Base-by-base conservation (phyloP, 2,113 vertebrate genomes). In the Mesocricetus auratus region DNA sequence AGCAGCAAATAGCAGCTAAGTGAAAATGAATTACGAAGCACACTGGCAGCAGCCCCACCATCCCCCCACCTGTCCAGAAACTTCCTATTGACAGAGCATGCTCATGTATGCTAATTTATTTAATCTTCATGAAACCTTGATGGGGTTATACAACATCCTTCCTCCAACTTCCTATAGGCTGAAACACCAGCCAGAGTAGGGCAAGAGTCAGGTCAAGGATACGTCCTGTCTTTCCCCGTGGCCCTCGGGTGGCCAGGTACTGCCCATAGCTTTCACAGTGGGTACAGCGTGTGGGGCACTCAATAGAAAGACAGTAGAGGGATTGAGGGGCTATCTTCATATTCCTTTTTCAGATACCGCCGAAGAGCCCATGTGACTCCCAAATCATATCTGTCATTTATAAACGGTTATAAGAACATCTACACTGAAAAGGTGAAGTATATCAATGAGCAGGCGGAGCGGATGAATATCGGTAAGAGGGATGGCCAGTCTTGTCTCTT, bases 381-480 rank as follows among this genome's bases (percentile, higher is more conserved):
- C 42, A 99, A 99, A 56, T 99, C 98, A 17, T 99, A 98, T 5
- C 98, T 99, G 19, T 98, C 99, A 1, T 99, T 99, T 95, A 97
- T 99, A 97, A 98, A 98, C 77, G 98, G 99, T 87, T 99, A 99
- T 95, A 99, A 99, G 97, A 98, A 98, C 91, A 98, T 99, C 91
- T 99, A 99, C 90, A 3, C 97, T 42, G 99, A 99, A 86, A 99
- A 99, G 90, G 90, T 99, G 96, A 45, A 96, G 7, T 98, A 81
- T 53, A 99, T 99, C 82, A 98, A 98, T 89, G 99, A 98, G 10
- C 99, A 99, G 93, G 99, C 99, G 36, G 98, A 99, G 86, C 98
- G 98, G 75, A 99, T 99, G 99, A 98, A 98, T 95, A 98, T 98
- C 86, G 99, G 99, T 99, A 98, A 99, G 99, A 74, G 75, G 53